These are phyloP conservation scores for Papilio aristodemus DNA, from an alignment of 1,140 invertebrate species.

Conservation along the genomic window DNA sequence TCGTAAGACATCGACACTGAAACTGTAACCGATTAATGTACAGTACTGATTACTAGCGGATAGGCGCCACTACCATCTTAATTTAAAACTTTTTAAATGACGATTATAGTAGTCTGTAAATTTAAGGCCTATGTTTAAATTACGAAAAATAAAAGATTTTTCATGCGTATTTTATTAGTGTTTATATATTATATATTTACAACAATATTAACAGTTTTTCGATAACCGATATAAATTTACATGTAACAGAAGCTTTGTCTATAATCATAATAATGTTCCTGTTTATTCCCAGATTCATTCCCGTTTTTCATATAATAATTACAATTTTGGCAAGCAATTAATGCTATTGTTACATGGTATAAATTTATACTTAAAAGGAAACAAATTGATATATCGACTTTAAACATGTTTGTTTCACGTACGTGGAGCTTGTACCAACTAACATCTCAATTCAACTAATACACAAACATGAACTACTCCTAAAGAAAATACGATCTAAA, in stretches of 20 bases:
- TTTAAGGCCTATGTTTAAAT: too few relatives aligned
- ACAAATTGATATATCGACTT: neutral
- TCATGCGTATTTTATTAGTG: slow-evolving; percentile 38
- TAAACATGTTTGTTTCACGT: neutral
- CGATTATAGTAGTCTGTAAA: too few relatives aligned
- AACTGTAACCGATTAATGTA: too few relatives aligned
- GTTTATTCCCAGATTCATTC: slow-evolving; percentile 7
- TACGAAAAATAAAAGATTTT: slow-evolving; percentile 14
- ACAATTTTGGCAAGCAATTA: neutral
- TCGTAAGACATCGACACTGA: too few relatives aligned
- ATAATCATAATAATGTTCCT: slow-evolving; percentile 26
- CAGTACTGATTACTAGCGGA: too few relatives aligned
- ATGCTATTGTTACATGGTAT: neutral
- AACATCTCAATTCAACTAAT: slow-evolving; percentile 29
- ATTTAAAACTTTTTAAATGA: too few relatives aligned
- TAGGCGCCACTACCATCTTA: too few relatives aligned
- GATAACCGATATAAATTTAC: slow-evolving; percentile 55
- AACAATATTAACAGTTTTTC: slow-evolving; percentile 67
- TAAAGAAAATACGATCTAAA: slow-evolving; percentile 19
- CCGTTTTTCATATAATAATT: neutral
- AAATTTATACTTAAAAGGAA: neutral
- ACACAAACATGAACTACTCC: slow-evolving; percentile 27
- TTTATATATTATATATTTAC: slow-evolving; percentile 59
- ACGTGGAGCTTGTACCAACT: neutral
- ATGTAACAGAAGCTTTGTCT: slow-evolving; percentile 47